These are phyloP conservation scores for Chaetogeoica ovagalla DNA, from an alignment of 2,888 invertebrate species.

Conservation along the genomic window DNA sequence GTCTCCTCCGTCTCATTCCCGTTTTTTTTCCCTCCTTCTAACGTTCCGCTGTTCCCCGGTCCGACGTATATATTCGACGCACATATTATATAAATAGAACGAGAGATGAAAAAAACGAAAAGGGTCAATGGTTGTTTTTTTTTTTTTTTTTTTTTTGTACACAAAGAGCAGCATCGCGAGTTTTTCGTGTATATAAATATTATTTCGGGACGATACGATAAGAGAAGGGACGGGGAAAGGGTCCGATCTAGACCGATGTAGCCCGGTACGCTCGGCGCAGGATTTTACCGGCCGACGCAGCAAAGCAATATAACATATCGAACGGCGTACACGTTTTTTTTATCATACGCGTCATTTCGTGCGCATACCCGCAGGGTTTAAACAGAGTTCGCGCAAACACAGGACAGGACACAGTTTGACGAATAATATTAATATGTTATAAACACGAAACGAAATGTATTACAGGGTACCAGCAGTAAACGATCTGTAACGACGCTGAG, in stretches of 20 bases:
- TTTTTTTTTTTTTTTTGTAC: neutral
- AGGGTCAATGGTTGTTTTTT: neutral
- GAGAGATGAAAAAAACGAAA: neutral
- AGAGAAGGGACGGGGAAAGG: neutral
- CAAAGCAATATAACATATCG: slow-evolving; percentile 13
- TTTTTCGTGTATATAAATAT: slow-evolving; percentile 29
- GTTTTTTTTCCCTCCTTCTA: no score
- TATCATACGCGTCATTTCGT: no score
- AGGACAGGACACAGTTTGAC: no score
- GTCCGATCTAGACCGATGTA: slow-evolving; percentile 32
- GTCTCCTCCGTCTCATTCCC: neutral
- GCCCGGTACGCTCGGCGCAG: neutral
- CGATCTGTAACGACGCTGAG: slow-evolving; percentile 89
- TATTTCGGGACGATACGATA: neutral
- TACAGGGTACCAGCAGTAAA: slow-evolving; percentile 67
- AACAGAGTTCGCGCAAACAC: no score
- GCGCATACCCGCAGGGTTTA: no score
- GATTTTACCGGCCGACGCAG: neutral
- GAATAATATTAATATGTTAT: no score
- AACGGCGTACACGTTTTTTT: neutral
- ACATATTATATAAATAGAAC: no score
- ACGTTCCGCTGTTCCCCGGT: neutral
- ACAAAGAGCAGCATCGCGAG: neutral
- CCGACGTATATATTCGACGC: no score
- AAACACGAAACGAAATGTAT: slow-evolving; percentile 33